Evolutionary conservation across 2,797 vertebrate genomes (phyloP).

Genomic region (Sebastes variabilis): DNA sequence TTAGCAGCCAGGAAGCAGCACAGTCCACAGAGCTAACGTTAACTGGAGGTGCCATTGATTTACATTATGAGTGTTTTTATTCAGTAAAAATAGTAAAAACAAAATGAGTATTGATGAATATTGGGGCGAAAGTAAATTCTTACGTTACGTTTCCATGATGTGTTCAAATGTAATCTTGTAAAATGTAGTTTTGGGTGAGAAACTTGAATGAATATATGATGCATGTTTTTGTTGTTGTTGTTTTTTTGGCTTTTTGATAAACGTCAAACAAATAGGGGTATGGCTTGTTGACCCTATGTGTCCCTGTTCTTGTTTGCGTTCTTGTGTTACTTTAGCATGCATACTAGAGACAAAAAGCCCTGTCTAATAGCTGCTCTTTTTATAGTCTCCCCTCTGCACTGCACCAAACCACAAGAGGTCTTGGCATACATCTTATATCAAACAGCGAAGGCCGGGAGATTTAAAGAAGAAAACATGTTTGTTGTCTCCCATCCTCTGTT

Average conservation of each 20-base stretch:
- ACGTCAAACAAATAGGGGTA: conserved; percentile 71
- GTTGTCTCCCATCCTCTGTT: conserved; percentile 71
- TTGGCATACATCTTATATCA: conserved; percentile 68
- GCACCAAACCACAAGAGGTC: conserved; percentile 62
- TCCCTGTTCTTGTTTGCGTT: conserved; percentile 31
- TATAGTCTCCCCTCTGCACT: conserved; percentile 50
- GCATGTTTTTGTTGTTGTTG: neutral
- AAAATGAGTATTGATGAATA: too few species aligned
- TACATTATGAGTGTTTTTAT: too few species aligned
- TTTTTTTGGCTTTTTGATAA: conserved; percentile 18
- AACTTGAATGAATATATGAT: accelerated
- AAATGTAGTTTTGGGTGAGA: too few species aligned
- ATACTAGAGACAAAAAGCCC: conserved; percentile 42
- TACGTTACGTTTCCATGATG: too few species aligned
- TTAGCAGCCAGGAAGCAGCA: too few species aligned
- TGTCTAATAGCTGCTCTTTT: conserved; percentile 52
- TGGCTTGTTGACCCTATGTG: conserved; percentile 21
- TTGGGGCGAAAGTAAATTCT: too few species aligned
- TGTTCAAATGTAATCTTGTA: too few species aligned
- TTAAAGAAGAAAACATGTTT: conserved; percentile 74
- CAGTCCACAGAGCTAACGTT: too few species aligned
- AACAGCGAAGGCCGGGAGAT: conserved; percentile 74
- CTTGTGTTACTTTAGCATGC: conserved; percentile 37
- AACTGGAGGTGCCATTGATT: too few species aligned
- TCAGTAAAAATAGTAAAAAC: too few species aligned